Evolutionary conservation across 2,797 vertebrate species (phyloP).

Genomic region (Ctenopoma kingsleyae): DNA sequence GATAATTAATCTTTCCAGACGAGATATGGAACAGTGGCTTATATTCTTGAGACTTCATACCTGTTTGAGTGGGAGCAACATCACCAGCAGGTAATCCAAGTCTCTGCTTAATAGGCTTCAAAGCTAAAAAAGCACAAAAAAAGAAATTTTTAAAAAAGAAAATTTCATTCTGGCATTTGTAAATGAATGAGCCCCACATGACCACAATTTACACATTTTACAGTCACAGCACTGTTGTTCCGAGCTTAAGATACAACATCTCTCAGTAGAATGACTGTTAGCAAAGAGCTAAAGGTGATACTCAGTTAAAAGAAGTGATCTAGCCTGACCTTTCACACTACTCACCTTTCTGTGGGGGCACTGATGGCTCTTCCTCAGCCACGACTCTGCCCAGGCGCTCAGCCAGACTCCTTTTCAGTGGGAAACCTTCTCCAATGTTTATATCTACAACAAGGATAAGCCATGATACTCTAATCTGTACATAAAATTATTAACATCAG

Average conservation of each 20-base stretch:
- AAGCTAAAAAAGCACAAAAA: conserved; percentile 68
- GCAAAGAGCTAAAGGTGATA: neutral
- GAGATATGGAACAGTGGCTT: neutral
- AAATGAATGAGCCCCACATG: neutral
- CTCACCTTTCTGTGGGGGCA: conserved; percentile 84
- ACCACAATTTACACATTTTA: neutral
- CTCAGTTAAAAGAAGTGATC: neutral
- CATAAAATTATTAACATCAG: neutral
- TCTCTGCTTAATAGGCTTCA: conserved; percentile 88
- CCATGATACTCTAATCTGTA: conserved; percentile 3
- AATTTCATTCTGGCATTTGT: neutral
- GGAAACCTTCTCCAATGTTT: conserved; percentile 54
- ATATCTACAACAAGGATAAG: conserved; percentile 56
- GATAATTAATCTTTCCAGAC: neutral
- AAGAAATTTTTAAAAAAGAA: neutral
- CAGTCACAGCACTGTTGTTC: neutral
- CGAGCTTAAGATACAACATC: neutral
- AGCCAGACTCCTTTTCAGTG: conserved; percentile 86
- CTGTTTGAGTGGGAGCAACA: conserved; percentile 62
- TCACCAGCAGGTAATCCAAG: conserved; percentile 81
- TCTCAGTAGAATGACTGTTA: neutral
- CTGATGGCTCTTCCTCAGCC: conserved; percentile 68
- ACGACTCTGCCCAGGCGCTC: conserved; percentile 90
- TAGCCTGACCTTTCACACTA: neutral
- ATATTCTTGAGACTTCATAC: conserved; percentile 61